Conservation (phyloP, 2,113 vertebrate genomes). For the Typhlomys cinereus region DNA sequence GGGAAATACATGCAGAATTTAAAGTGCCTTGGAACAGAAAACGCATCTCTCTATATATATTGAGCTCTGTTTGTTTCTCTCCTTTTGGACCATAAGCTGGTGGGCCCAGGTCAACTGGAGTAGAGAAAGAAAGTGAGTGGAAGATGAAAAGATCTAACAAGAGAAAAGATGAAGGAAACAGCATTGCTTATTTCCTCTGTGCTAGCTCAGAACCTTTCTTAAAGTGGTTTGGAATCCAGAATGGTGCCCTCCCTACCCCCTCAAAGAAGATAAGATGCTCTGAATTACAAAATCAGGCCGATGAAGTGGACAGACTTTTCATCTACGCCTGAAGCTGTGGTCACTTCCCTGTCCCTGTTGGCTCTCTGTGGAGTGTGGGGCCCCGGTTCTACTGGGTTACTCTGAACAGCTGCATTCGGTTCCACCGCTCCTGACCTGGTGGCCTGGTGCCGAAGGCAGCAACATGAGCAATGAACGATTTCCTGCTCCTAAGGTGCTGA, state of each 20-base stretch:
- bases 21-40: not conserved
- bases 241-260: not conserved
- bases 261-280: not conserved
- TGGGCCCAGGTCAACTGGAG: not conserved
- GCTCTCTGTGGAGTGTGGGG: not conserved
- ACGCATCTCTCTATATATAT: not conserved
- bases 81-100: not conserved
- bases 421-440: not conserved
- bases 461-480: conserved; percentile 12
- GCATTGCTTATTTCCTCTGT: not conserved
- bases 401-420: not conserved
- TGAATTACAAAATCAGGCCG: not conserved
- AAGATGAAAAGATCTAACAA: not conserved
- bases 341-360: not conserved
- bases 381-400: not conserved
- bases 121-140: not conserved
- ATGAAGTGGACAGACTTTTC: not conserved
- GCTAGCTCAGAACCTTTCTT: not conserved
- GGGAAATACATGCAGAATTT: not conserved
- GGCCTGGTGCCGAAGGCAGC: not conserved
- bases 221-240: not conserved
- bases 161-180: not conserved
- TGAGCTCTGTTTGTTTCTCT: not conserved
- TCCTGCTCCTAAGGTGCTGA: conserved; percentile 8
- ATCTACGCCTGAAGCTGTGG: not conserved